Evolutionary conservation across 2,113 vertebrate species (phyloP).

Genomic region (Eudyptes chrysolophus): DNA sequence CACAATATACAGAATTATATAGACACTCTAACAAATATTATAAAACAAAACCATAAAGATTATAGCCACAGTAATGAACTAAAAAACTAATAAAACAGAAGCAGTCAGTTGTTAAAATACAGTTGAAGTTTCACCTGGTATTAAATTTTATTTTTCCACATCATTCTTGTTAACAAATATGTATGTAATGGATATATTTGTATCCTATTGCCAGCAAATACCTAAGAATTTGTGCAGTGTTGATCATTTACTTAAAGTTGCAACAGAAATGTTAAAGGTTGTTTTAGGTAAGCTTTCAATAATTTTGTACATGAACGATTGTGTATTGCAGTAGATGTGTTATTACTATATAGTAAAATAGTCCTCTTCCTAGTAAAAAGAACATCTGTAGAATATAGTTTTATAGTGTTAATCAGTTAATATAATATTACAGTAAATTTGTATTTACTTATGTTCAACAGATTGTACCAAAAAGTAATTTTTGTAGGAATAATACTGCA

Average conservation of each 20-base stretch:
- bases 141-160: background rate
- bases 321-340: background rate
- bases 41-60: background rate
- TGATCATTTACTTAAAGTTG: background rate
- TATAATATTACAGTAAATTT: background rate
- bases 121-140: background rate
- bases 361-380: background rate
- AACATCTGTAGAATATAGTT: background rate
- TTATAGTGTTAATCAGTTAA: background rate
- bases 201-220: background rate
- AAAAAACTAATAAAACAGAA: background rate
- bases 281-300: background rate
- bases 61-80: background rate
- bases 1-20: background rate
- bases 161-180: background rate
- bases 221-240: background rate
- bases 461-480: background rate
- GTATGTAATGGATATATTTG: background rate
- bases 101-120: background rate
- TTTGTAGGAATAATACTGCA: background rate
- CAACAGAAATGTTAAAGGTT: background rate
- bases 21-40: background rate
- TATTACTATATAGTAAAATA: background rate
- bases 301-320: background rate
- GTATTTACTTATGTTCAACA: background rate